A percentile compares a stretch with the other conserved stretches of the same genome.
These are phyloP conservation scores for Aphrocallistes beatrix DNA, from an alignment of 37 sponge, comb jelly and placozoan species.

Conservation along the genomic window DNA sequence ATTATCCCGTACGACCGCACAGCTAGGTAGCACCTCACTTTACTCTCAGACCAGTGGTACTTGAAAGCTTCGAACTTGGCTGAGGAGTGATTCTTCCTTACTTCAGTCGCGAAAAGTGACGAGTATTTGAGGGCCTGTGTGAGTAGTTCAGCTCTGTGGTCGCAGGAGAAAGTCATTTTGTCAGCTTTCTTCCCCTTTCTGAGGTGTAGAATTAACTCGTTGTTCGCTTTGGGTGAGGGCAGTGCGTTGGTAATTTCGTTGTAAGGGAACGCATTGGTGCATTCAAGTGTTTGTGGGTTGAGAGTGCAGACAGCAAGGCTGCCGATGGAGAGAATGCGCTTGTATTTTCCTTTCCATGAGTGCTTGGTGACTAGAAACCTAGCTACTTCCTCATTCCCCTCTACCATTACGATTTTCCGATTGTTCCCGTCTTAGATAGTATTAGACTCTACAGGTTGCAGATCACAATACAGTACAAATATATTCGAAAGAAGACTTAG, in stretches of 20 bases:
- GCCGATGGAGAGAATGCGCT: slow-evolving; percentile 82
- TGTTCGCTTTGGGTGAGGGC: slow-evolving; percentile 76
- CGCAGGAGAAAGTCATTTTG: slow-evolving; percentile 84
- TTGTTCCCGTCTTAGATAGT: too few relatives aligned
- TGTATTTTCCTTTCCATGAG: slow-evolving; percentile 96
- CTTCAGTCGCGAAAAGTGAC: slow-evolving; percentile 17
- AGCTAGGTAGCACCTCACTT: slow-evolving; percentile 15
- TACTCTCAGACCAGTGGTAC: slow-evolving; percentile 79
- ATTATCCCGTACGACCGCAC: slow-evolving; percentile 49
- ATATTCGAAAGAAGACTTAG: too few relatives aligned
- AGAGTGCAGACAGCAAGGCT: slow-evolving; percentile 63
- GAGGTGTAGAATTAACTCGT: slow-evolving; percentile 78
- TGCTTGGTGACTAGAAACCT: slow-evolving; percentile 85
- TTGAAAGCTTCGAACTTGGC: slow-evolving; percentile 59
- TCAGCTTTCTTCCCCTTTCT: slow-evolving; percentile 69
- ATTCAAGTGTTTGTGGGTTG: slow-evolving; percentile 74
- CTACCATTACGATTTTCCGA: slow-evolving; percentile 4
- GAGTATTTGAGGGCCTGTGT: slow-evolving; percentile 53
- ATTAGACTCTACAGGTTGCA: too few relatives aligned
- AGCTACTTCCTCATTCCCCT: slow-evolving; percentile 62
- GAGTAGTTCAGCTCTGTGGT: slow-evolving; percentile 76
- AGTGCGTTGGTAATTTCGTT: slow-evolving; percentile 69
- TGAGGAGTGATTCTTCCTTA: neutral
- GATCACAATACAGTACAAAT: too few relatives aligned
- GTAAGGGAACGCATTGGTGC: slow-evolving; percentile 91